Percentiles rank a stretch among this genome's conserved stretches.
phyloP scores from a whole-genome alignment of 2,888 invertebrate genomes.

The Yponomeuta cagnagella region DNA sequence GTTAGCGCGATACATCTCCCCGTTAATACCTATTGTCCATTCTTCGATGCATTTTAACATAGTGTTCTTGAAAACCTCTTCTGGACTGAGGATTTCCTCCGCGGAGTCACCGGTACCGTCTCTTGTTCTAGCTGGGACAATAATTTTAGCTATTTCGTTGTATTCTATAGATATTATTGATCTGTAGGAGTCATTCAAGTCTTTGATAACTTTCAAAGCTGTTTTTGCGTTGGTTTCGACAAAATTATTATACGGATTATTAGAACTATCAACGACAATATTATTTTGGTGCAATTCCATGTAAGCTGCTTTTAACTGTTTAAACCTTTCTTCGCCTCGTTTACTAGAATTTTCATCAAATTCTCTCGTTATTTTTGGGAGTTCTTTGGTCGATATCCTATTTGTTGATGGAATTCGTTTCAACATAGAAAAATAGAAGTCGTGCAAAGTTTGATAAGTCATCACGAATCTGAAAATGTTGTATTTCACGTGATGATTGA shows the following conservation, averaged over 20 bases:
- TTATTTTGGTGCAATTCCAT: slow-evolving; percentile 56
- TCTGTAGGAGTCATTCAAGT: slow-evolving; percentile 47
- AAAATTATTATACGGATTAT: slow-evolving; percentile 60
- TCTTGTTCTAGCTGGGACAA: slow-evolving; percentile 46
- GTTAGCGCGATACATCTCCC: slow-evolving; percentile 70
- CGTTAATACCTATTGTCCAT: slow-evolving; percentile 74
- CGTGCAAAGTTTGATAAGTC: slow-evolving; percentile 63
- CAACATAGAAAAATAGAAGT: slow-evolving; percentile 61
- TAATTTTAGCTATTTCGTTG: slow-evolving; percentile 49
- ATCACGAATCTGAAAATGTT: slow-evolving; percentile 49
- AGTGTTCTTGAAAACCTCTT: slow-evolving; percentile 54
- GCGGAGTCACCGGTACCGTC: slow-evolving; percentile 33
- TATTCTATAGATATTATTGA: slow-evolving; percentile 53
- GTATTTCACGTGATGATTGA: no score
- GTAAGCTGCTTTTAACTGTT: slow-evolving; percentile 47
- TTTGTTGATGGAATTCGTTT: slow-evolving; percentile 52
- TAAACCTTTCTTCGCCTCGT: slow-evolving; percentile 58
- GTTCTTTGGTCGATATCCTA: slow-evolving; percentile 51
- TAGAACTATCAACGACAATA: slow-evolving; percentile 51
- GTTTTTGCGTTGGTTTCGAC: slow-evolving; percentile 62
- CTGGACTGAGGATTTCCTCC: slow-evolving; percentile 36
- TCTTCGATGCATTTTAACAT: slow-evolving; percentile 69
- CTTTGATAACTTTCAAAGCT: slow-evolving; percentile 52
- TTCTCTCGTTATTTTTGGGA: slow-evolving; percentile 52
- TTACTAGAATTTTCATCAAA: slow-evolving; percentile 46